A percentile compares a stretch with the other conserved stretches of the same genome.
Evolutionary conservation across 2,888 invertebrate species (phyloP).

Genomic region (Ptilodon capucinus): DNA sequence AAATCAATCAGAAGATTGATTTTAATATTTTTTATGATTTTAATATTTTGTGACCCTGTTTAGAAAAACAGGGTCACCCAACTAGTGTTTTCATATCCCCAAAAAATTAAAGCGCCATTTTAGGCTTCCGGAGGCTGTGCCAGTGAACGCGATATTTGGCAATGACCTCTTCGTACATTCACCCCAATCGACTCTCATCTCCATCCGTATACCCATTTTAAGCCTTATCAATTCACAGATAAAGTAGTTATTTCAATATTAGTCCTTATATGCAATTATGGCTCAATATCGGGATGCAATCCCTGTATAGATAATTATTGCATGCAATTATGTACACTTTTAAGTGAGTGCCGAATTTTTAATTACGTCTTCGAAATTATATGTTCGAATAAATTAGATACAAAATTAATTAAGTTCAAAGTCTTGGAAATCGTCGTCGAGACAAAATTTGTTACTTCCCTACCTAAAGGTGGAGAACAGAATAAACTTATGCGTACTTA

Average conservation of each 20-base stretch:
- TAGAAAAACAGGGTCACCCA: neutral
- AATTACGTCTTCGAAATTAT: slow-evolving; percentile 16
- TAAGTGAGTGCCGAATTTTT: slow-evolving; percentile 15
- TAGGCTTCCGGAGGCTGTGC: slow-evolving; percentile 62
- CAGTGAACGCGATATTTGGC: slow-evolving; percentile 70
- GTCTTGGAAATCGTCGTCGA: neutral
- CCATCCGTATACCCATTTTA: slow-evolving; percentile 20
- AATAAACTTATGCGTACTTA: no score
- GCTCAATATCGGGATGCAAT: slow-evolving; percentile 18
- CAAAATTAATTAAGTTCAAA: neutral
- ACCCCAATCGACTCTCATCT: slow-evolving; percentile 41
- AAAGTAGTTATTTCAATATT: slow-evolving; percentile 16
- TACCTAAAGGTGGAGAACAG: no score
- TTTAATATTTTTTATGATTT: no score
- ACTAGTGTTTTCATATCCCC: neutral
- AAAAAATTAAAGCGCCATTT: slow-evolving; percentile 54
- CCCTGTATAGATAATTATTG: slow-evolving; percentile 19
- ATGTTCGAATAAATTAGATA: slow-evolving; percentile 7
- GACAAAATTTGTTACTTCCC: no score
- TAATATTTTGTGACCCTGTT: no score
- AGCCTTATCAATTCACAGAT: slow-evolving; percentile 25
- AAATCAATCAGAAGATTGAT: no score
- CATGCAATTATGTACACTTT: slow-evolving; percentile 14
- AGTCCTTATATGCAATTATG: slow-evolving; percentile 15
- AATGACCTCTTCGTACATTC: slow-evolving; percentile 75